Base-by-base conservation (phyloP, 2,797 vertebrate genomes). In the Malurus leucopterus region DNA sequence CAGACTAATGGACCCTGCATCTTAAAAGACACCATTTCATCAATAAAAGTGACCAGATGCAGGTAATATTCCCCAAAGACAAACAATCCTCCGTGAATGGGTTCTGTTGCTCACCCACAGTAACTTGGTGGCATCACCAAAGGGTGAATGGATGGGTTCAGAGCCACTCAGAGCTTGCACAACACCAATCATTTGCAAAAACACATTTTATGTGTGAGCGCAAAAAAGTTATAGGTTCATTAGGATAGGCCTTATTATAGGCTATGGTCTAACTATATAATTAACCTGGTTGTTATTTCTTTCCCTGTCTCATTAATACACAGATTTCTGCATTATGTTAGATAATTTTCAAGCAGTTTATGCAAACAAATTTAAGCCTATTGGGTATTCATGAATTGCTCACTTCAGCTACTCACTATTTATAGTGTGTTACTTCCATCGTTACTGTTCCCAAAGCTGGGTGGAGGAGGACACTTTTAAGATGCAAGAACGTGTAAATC, bases 331-430 rank as follows among this genome's bases (percentile, higher is more conserved):
- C 47, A 83, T 72, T 88, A 68, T 19, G 41, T 51, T 86, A 74
- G 53, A 55, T 78, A 84, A 74, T 59, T 74, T n/a, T 58, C 64
- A 34, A 87, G 61, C 1, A 8, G 36, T 69, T 93, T 83, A 75
- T 82, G 82, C 43, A 79, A 90, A 93, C 78, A 92, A 61, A 84
- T 79, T 73, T 55, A 77, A 89, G 74, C 23, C 43, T 73, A 38
- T 53, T 77, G 72, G 53, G 29, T 82, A 83, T 91, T 91, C 53
- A 88, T 68, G 27, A 83, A 55, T 63, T 88, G 88, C 68, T 93
- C 81, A 58, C 55, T 88, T 93, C 65, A 92, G 62, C 50, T 72
- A 22, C 23, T 84, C 73, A 44, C 32, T 84, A 59, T 80, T 86
- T 83, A 87, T 61, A 91, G 49, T 43, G 27, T 29, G 30, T 38